These are phyloP conservation scores for Zootoca vivipara DNA, from an alignment of 2,113 vertebrate species.

Conservation along the genomic window DNA sequence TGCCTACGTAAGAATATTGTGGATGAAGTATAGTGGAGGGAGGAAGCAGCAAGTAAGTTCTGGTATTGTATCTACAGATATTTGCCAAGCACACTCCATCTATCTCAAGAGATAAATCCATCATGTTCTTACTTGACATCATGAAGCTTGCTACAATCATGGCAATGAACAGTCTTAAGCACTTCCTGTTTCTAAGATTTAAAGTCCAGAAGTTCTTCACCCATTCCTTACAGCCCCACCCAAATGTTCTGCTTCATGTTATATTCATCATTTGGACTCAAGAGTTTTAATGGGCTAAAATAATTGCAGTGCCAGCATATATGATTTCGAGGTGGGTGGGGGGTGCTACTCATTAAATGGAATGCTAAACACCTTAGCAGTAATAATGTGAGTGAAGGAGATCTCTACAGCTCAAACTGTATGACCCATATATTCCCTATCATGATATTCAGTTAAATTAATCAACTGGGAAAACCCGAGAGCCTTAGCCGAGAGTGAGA, in stretches of 20 bases:
- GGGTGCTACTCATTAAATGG: conserved; percentile 15
- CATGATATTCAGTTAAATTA: neutral
- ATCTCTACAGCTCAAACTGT: neutral
- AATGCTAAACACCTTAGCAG: conserved; percentile 4
- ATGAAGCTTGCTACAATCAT: neutral
- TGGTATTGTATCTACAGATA: neutral
- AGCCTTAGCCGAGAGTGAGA: neutral
- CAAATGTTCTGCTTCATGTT: neutral
- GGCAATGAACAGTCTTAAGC: neutral
- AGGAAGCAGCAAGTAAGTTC: neutral
- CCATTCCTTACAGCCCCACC: neutral
- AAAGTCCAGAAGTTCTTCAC: neutral
- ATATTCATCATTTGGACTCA: neutral
- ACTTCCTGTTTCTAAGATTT: neutral
- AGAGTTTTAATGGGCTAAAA: conserved; percentile 26
- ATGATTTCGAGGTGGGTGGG: neutral
- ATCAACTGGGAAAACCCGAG: neutral
- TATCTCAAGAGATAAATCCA: neutral
- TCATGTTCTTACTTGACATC: neutral
- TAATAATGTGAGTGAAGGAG: neutral
- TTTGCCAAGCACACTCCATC: neutral
- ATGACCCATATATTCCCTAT: neutral
- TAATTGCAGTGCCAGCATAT: conserved; percentile 14
- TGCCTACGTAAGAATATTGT: neutral
- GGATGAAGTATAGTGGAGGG: neutral